Evolutionary conservation across 2,888 invertebrate species (phyloP).

Genomic region (Caenorhabditis afra): DNA sequence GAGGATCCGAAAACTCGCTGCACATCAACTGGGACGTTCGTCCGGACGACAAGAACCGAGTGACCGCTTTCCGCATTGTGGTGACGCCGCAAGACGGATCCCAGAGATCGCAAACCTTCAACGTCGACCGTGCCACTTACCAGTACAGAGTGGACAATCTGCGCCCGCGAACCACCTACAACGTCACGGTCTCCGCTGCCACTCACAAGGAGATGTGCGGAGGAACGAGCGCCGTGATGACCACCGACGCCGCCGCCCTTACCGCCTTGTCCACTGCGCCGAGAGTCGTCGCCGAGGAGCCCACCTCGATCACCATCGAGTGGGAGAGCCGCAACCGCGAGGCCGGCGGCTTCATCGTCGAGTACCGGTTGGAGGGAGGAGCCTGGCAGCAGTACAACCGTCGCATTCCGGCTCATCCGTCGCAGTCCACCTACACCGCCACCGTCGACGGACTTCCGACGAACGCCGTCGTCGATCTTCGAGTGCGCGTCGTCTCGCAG

Average conservation of each 20-base stretch:
- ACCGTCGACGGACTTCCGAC: constrained; percentile 78
- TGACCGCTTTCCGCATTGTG: constrained; percentile 77
- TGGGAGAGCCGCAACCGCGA: constrained; percentile 76
- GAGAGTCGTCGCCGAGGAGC: constrained; percentile 77
- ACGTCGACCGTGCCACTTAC: constrained; percentile 78
- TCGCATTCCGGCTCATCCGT: constrained; percentile 74
- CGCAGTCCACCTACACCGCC: constrained; percentile 73
- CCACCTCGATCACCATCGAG: constrained; percentile 78
- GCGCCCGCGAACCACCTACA: constrained; percentile 79
- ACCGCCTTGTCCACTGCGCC: constrained; percentile 73
- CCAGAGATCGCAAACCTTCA: constrained; percentile 75
- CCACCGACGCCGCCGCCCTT: constrained; percentile 75
- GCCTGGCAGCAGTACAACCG: constrained; percentile 77
- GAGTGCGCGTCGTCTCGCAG: constrained; percentile 75
- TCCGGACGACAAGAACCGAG: constrained; percentile 74
- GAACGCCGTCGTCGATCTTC: constrained; percentile 78
- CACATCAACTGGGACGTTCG: constrained; percentile 77
- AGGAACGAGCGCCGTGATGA: constrained; percentile 76
- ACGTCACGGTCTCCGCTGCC: constrained; percentile 78
- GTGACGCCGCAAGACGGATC: constrained; percentile 75
- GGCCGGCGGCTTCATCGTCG: constrained; percentile 78
- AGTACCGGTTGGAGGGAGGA: constrained; percentile 76
- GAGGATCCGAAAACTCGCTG: constrained; percentile 73
- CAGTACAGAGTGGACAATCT: constrained; percentile 79
- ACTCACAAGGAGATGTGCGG: constrained; percentile 70